phyloP scores from a whole-genome alignment of 2,888 invertebrate genomes.

The Clistopyga incitator region DNA sequence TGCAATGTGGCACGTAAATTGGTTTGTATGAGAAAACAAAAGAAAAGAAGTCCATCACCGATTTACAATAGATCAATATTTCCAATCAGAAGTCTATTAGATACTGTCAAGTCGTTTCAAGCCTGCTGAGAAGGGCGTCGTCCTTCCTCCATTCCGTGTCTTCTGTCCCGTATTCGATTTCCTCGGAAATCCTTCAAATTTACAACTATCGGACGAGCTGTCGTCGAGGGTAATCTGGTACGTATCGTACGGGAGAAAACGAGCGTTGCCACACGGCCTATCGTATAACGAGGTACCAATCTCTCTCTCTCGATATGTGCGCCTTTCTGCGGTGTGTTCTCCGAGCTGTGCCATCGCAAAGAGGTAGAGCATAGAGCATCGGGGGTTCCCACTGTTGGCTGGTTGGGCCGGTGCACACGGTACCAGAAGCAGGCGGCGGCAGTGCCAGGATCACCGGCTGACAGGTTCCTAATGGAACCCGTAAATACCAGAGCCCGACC shows the following conservation, averaged over 20 bases:
- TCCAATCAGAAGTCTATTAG: slow-evolving; percentile 8
- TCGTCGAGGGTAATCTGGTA: slow-evolving; percentile 63
- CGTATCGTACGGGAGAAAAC: slow-evolving; percentile 63
- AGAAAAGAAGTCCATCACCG: slow-evolving; percentile 10
- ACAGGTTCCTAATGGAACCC: slow-evolving; percentile 84
- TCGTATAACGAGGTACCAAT: slow-evolving; percentile 65
- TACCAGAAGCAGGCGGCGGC: slow-evolving; percentile 72
- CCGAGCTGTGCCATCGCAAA: slow-evolving; percentile 29
- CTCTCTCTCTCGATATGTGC: slow-evolving; percentile 36
- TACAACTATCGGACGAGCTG: slow-evolving; percentile 71
- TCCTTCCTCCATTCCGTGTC: background rate
- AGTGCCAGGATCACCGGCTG: slow-evolving; percentile 81
- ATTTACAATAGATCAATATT: slow-evolving; percentile 18
- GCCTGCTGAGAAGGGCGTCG: background rate
- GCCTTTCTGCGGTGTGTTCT: slow-evolving; percentile 48
- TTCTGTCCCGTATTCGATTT: slow-evolving; percentile 54
- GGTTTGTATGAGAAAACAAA: background rate
- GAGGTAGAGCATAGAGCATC: slow-evolving; percentile 6
- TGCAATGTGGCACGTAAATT: no score
- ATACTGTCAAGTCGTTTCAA: slow-evolving; percentile 11
- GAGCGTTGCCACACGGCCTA: slow-evolving; percentile 40
- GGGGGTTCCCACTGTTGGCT: slow-evolving; percentile 53
- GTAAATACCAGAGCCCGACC: slow-evolving; percentile 80
- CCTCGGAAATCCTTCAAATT: slow-evolving; percentile 71
- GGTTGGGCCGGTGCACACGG: slow-evolving; percentile 69